These are phyloP conservation scores for Eucriotettix oculatus DNA, from an alignment of 2,888 invertebrate genomes.

Conservation along the genomic window DNA sequence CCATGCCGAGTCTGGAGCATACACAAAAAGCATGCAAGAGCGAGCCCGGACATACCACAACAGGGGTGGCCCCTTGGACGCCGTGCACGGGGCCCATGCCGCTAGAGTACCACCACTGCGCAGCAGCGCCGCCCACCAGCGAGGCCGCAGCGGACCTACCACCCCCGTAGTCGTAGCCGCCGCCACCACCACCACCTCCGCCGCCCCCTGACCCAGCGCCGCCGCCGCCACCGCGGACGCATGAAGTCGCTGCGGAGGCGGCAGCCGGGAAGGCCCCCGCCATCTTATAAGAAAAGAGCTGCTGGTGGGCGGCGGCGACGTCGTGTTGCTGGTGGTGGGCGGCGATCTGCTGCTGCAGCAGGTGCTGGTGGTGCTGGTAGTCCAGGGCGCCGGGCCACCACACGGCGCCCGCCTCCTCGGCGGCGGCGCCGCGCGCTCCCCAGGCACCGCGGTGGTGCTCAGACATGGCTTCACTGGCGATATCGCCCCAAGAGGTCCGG, in stretches of 20 bases:
- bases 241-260: conserved; percentile 31
- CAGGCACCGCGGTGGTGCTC: conserved; percentile 47
- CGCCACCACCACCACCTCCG: conserved; percentile 7
- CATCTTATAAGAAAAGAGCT: conserved; percentile 74
- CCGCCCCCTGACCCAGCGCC: conserved; percentile 4
- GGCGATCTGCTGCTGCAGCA: conserved; percentile 17
- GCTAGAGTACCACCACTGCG: conserved; percentile 13
- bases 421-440: conserved; percentile 41
- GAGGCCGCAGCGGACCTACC: conserved; percentile 2
- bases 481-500: conserved; percentile 4
- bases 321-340: conserved; percentile 17
- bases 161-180: conserved; percentile 3
- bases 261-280: conserved; percentile 64
- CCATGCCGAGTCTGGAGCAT: no score
- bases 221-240: conserved; percentile 10
- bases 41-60: no score
- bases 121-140: conserved; percentile 5
- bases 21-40: no score
- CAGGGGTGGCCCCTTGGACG: conserved; percentile 9
- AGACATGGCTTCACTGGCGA: conserved; percentile 30
- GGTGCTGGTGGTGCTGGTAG: conserved; percentile 29
- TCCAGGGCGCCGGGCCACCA: conserved; percentile 38
- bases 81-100: conserved; percentile 12
- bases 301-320: conserved; percentile 43
- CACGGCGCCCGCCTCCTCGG: conserved; percentile 25